These are phyloP conservation scores for Heteractis magnifica DNA, from an alignment of 92 coral and sea anemone species.

Conservation along the genomic window DNA sequence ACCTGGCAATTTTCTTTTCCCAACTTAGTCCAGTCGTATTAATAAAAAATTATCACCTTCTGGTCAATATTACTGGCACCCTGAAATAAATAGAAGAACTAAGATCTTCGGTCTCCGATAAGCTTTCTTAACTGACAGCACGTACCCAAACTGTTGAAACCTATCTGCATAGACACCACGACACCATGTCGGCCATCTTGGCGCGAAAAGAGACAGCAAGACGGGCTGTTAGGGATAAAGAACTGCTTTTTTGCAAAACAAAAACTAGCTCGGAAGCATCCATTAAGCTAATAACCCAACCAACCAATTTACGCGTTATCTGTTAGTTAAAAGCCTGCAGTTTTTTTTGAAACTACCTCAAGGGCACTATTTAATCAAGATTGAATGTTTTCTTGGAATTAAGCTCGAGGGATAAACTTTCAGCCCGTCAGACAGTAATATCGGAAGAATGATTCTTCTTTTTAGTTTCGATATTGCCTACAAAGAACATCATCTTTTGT, in stretches of 20 bases:
- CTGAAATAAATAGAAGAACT: neutral
- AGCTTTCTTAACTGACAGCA: neutral
- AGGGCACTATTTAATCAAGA: neutral
- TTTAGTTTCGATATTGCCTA: neutral
- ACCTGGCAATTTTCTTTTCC: too few relatives aligned
- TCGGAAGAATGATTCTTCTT: neutral
- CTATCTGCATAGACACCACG: neutral
- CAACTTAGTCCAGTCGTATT: too few relatives aligned
- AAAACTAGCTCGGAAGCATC: neutral
- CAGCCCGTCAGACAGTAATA: neutral
- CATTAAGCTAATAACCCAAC: neutral
- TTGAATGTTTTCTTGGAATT: neutral
- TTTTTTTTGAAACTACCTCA: neutral
- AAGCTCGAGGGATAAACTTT: neutral
- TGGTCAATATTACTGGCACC: neutral
- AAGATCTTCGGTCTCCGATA: neutral
- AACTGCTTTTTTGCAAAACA: conserved; percentile 2
- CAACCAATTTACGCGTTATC: neutral
- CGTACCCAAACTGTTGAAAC: neutral
- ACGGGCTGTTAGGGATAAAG: conserved; percentile 6
- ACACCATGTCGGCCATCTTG: conserved; percentile 11
- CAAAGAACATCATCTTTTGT: neutral
- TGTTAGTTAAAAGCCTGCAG: neutral
- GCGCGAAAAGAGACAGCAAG: neutral
- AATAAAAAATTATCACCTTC: neutral